phyloP scores from a whole-genome alignment of 2,113 vertebrate genomes.

The Hyperopisus bebe region DNA sequence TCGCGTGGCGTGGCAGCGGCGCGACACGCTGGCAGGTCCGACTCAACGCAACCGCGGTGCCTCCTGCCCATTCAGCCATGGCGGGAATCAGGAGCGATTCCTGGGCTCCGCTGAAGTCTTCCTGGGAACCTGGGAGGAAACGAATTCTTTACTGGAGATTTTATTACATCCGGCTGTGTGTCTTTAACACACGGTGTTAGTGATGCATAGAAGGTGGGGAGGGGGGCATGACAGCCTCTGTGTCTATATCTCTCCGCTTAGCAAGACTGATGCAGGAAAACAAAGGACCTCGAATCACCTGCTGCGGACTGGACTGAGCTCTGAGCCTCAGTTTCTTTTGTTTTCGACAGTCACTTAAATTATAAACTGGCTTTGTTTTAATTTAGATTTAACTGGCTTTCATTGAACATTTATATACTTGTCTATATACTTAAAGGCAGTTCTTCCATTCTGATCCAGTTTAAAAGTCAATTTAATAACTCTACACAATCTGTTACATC shows the following conservation, averaged over 20 bases:
- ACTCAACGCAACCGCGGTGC: neutral
- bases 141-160: neutral
- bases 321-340: neutral
- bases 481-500: neutral
- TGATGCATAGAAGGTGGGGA: neutral
- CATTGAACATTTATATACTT: neutral
- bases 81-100: neutral
- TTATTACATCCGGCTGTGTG: neutral
- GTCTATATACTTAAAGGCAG: neutral
- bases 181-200: neutral
- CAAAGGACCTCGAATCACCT: neutral
- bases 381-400: neutral
- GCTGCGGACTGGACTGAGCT: neutral
- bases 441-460: neutral
- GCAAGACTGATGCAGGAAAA: neutral
- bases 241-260: neutral
- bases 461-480: neutral
- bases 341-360: neutral
- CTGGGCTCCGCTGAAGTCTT: neutral
- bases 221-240: neutral
- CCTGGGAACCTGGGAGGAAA: neutral
- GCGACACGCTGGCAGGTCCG: neutral
- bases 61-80: neutral
- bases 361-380: neutral
- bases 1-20: neutral